A percentile compares a stretch with the other conserved stretches of the same genome.
phyloP scores from a whole-genome alignment of 2,113 vertebrate genomes.

The Isichthys henryi region DNA sequence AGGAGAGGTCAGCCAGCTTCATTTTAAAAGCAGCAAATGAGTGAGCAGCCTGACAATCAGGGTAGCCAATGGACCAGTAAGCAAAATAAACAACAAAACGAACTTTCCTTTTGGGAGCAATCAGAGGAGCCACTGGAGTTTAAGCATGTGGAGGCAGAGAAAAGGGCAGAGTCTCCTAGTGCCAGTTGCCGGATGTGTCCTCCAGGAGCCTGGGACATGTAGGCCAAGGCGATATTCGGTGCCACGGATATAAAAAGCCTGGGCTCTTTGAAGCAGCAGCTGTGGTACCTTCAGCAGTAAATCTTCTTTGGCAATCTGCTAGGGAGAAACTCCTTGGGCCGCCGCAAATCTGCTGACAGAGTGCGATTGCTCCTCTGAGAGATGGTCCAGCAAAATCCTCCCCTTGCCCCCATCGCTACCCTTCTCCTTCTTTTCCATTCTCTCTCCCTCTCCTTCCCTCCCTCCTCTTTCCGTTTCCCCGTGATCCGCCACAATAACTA shows the following conservation, averaged over 20 bases:
- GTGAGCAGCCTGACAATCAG: not conserved
- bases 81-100: not conserved
- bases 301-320: conserved; percentile 62
- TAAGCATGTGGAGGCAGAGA: not conserved
- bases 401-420: not conserved
- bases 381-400: conserved; percentile 34
- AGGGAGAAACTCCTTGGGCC: conserved; percentile 50
- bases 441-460: conserved; percentile 1
- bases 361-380: conserved; percentile 48
- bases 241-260: conserved; percentile 56
- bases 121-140: not conserved
- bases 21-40: not conserved
- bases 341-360: conserved; percentile 59
- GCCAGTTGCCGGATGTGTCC: not conserved
- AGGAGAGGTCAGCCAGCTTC: not conserved
- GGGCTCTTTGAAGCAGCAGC: conserved; percentile 59
- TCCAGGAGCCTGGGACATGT: conserved; percentile 46
- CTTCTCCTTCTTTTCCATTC: not conserved
- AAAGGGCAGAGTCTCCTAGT: not conserved
- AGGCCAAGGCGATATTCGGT: conserved; percentile 47
- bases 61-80: not conserved
- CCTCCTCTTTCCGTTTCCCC: not conserved
- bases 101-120: not conserved
- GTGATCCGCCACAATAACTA: conserved; percentile 13
- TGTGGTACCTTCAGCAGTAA: conserved; percentile 57